Base-by-base conservation (phyloP, 1,140 invertebrate genomes). In the Armadillidium nasatum region DNA sequence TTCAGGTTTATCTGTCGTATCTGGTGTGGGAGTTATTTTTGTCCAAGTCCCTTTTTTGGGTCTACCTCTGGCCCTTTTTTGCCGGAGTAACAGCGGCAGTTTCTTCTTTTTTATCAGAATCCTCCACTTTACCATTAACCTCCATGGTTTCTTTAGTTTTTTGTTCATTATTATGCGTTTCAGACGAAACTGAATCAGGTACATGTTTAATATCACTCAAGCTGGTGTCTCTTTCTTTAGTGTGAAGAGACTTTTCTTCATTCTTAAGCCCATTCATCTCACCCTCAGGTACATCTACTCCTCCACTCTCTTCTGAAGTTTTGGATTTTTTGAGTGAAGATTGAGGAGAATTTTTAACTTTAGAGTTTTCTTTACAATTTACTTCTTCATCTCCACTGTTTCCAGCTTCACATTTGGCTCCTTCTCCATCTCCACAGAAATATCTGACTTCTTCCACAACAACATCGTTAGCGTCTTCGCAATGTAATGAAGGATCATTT, bases 1-100 rank as follows among this genome's bases (percentile, higher is more conserved):
- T 44, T 83, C 82, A 7, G 72, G 19, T 43, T 45, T 67, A 45
- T 73, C 84, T 83, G 7, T 83, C 83, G 2, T 79, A 79, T 44
- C 83, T 81, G 2, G 19, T 79, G 44, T 81, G 79, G 67, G 11
- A 13, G 11, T 19, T 3, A 60, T 60, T 19, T 60, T 60, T 19
- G 11, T 60, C 50, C 50, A 60, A 13, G 50, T 60, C 0, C 77
- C 78, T n/a, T 81, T 80, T 54, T 82, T 81, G 10, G 81, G 23
- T 78, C 78, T 19, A 7, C 77, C 44, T 73, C 71, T n/a, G 66
- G 43, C 75, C 66, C 72, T 50, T 43, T 50, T 74, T 72, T 19
- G 44, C n/a, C 4, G 73, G 50, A 4, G 4, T 66, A 10, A 72
- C 45, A 13, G 45, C 69, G 13, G 68, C 44, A 21, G 44, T 74